Evolutionary conservation across 2,797 vertebrate species (phyloP), one percentile per base, ranked within the genome.

Genomic region (Capromys pilorides): DNA sequence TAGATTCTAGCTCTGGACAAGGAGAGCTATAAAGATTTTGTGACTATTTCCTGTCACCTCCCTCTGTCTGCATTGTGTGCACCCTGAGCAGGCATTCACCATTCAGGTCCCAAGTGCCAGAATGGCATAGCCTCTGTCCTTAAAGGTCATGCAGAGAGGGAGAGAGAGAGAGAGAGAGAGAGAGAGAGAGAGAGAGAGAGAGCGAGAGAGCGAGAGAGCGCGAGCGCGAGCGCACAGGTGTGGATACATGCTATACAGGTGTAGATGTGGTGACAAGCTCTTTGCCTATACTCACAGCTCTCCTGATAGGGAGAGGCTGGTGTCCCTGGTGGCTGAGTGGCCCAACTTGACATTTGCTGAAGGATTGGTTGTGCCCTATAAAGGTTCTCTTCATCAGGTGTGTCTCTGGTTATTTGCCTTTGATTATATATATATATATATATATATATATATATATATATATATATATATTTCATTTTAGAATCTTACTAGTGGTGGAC

Each of bases 201-300:
- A n/a, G n/a, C n/a, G n/a, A n/a, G n/a, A n/a, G n/a, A n/a, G n/a
- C n/a, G n/a, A n/a, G n/a, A n/a, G n/a, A n/a, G n/a, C n/a, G n/a
- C n/a, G n/a, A n/a, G n/a, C n/a, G n/a, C n/a, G n/a, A n/a, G n/a
- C n/a, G 24, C 51, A 31, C 14, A 28, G 18, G 3, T 31, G 78
- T 11, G 3, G 33, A 24, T 2, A 26, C 45, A 22, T 2, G 33
- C 2, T 3, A 39, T 24, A 11, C 18, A 4, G 16, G n/a, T 21
- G 19, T 0, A 1, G 6, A 21, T 62, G 49, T 45, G 2, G 10
- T 4, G 8, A 5, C 31, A 4, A 16, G 36, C 5, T 28, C 64
- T 33, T 62, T 33, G 24, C 45, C 33, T 3, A 31, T 1, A 4
- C 71, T 45, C 4, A 11, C 12, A 2, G 24, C 9, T 28, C n/a